Percentiles rank a stretch among this genome's conserved stretches.
phyloP scores from a whole-genome alignment of 2,888 invertebrate species.

The Drosophila silvestris region DNA sequence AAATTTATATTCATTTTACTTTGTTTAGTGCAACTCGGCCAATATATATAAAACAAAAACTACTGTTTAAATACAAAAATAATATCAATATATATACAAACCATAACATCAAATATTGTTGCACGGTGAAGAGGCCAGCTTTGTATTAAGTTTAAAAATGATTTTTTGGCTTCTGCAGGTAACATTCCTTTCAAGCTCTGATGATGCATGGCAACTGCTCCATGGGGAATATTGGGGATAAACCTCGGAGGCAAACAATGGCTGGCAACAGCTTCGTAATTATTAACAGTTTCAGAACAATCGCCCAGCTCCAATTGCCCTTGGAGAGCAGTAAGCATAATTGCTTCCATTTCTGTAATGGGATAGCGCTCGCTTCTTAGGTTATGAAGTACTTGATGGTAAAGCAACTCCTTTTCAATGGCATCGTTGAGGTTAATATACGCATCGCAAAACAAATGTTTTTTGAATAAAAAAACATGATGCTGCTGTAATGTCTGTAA shows the following conservation, averaged over 20 bases:
- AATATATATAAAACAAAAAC: background rate
- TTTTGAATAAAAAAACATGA: constrained; percentile 91
- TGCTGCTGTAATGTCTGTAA: constrained; percentile 85
- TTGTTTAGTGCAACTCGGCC: background rate
- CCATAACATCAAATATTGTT: constrained; percentile 97
- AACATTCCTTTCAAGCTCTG: constrained; percentile 95
- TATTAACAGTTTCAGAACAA: constrained; percentile 89
- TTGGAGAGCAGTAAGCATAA: constrained; percentile 97
- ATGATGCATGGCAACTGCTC: constrained; percentile 95
- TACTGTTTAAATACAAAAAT: background rate
- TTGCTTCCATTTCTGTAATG: constrained; percentile 96
- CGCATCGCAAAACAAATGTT: constrained; percentile 92
- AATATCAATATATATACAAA: constrained; percentile 83
- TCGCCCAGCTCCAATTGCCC: constrained; percentile 96
- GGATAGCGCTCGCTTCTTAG: constrained; percentile 96
- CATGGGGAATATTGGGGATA: constrained; percentile 91
- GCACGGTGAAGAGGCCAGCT: constrained; percentile 97
- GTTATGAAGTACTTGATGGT: constrained; percentile 96
- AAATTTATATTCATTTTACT: background rate
- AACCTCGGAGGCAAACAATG: constrained; percentile 94
- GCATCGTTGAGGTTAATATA: constrained; percentile 92
- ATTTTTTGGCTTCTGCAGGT: constrained; percentile 94
- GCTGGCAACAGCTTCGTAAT: constrained; percentile 90
- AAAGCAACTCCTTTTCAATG: constrained; percentile 96
- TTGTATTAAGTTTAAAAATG: constrained; percentile 95